A percentile compares a stretch with the other conserved stretches of the same genome.
These are phyloP conservation scores for Prinia subflava DNA, from an alignment of 2,113 vertebrate genomes.

Conservation along the genomic window DNA sequence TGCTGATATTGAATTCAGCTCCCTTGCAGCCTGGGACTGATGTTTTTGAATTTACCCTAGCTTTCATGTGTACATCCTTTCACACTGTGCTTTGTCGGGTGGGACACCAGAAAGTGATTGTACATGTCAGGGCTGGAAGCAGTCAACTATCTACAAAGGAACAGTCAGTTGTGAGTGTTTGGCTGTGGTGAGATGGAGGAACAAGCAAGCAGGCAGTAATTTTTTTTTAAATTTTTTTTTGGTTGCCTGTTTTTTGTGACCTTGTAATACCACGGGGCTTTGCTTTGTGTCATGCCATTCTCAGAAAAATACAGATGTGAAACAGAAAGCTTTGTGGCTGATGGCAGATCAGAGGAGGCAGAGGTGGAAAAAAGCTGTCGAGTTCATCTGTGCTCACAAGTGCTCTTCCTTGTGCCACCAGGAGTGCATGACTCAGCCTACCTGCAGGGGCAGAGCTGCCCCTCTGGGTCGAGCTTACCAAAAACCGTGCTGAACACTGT, in stretches of 20 bases:
- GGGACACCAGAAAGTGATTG: constrained; percentile 2
- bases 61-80: constrained; percentile 60
- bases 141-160: constrained; percentile 41
- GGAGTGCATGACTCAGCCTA: background rate
- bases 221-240: background rate
- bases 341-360: background rate
- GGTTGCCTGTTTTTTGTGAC: background rate
- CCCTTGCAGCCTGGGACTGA: background rate
- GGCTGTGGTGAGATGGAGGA: constrained; percentile 18
- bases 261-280: background rate
- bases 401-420: background rate
- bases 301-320: constrained; percentile 30
- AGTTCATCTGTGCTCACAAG: background rate
- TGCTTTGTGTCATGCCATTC: constrained; percentile 8
- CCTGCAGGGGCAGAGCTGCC: background rate
- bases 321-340: background rate
- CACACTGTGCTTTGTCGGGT: constrained; percentile 40
- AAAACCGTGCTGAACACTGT: background rate
- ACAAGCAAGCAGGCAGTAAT: background rate
- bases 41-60: constrained; percentile 25
- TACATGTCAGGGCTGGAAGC: constrained; percentile 46
- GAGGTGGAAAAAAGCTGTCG: background rate
- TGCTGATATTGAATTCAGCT: constrained; percentile 13
- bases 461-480: background rate
- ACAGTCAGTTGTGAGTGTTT: constrained; percentile 5